Percentiles rank a stretch among this genome's conserved stretches.
Evolutionary conservation across 2,888 invertebrate genomes (phyloP).

Genomic region (Cabera pusaria): DNA sequence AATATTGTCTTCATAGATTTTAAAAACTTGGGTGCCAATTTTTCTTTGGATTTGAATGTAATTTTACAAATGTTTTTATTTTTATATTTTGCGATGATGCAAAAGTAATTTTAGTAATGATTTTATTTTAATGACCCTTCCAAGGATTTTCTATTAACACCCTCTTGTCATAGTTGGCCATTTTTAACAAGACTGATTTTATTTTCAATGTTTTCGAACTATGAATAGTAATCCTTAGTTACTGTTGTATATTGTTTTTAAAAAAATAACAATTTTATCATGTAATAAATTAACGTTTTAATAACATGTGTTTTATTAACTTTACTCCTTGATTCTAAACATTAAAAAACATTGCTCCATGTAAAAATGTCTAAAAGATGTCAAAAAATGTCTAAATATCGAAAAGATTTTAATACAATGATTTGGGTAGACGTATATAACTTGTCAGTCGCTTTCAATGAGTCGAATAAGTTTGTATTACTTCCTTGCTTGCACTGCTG

Average conservation of each 20-base stretch:
- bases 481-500: no score
- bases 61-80: slow-evolving; percentile 60
- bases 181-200: slow-evolving; percentile 84
- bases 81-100: slow-evolving; percentile 58
- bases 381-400: no score
- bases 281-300: slow-evolving; percentile 81
- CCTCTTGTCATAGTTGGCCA: slow-evolving; percentile 75
- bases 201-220: slow-evolving; percentile 74
- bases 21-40: slow-evolving; percentile 62
- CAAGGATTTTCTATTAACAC: slow-evolving; percentile 61
- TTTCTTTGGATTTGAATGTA: slow-evolving; percentile 53
- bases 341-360: no score
- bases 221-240: slow-evolving; percentile 74
- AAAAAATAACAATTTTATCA: slow-evolving; percentile 77
- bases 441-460: no score
- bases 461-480: no score
- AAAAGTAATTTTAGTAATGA: slow-evolving; percentile 55
- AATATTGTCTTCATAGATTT: slow-evolving; percentile 37
- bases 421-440: no score
- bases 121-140: slow-evolving; percentile 50
- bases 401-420: no score
- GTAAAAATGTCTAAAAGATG: no score
- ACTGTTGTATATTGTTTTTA: slow-evolving; percentile 79
- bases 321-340: no score
- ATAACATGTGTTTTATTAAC: slow-evolving; percentile 40